A percentile compares a stretch with the other conserved stretches of the same genome.
phyloP scores from a whole-genome alignment of 2,797 vertebrate genomes.

The Prunella strophiata region DNA sequence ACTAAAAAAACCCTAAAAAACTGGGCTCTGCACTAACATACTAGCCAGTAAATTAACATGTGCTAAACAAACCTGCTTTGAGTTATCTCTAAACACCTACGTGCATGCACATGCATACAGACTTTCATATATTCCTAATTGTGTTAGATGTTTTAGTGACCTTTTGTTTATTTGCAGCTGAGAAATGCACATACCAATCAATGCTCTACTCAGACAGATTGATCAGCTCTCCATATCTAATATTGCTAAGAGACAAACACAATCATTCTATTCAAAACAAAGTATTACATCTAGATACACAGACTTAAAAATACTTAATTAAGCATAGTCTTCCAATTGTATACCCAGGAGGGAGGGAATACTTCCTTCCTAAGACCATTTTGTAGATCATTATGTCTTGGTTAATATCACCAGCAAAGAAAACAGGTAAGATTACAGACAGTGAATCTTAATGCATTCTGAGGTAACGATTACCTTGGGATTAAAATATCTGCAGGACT shows the following conservation, averaged over 20 bases:
- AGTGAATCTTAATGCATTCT: conserved; percentile 65
- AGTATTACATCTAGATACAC: conserved; percentile 8
- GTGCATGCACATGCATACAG: not conserved
- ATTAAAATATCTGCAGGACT: conserved; percentile 98
- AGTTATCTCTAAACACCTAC: not conserved
- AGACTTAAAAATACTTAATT: not conserved
- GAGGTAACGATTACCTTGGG: conserved; percentile 87
- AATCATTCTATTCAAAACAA: not conserved
- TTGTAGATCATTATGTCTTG: not conserved
- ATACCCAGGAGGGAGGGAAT: not conserved
- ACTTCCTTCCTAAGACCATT: not conserved
- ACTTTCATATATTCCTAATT: not conserved
- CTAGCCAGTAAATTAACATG: not conserved
- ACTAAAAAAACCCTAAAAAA: not conserved
- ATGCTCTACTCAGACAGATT: not conserved
- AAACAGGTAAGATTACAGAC: not conserved
- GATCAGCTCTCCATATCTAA: not conserved
- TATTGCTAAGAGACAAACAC: not conserved
- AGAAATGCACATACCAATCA: not conserved
- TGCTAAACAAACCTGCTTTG: not conserved
- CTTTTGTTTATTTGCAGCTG: conserved; percentile 6
- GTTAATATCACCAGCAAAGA: not conserved
- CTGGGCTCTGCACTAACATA: not conserved
- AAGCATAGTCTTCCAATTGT: not conserved
- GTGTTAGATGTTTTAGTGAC: not conserved